Percentiles rank a stretch among this genome's conserved stretches.
phyloP scores from a whole-genome alignment of 2,113 vertebrate genomes.

The Mirounga angustirostris region DNA sequence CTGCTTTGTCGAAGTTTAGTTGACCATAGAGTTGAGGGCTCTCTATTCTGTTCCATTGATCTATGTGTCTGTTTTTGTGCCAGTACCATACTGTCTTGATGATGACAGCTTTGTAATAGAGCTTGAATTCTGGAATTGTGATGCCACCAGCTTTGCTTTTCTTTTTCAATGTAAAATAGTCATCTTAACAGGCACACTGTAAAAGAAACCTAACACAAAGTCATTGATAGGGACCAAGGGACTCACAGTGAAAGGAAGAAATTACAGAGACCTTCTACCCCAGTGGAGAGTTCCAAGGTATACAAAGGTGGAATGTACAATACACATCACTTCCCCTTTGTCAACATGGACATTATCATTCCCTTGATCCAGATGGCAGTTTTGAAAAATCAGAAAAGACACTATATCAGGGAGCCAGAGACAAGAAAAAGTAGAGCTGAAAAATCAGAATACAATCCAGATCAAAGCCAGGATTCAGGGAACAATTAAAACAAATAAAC shows the following conservation, averaged over 20 bases:
- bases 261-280: background rate
- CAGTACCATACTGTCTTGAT: no score
- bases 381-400: conserved; percentile 20
- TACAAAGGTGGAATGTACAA: background rate
- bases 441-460: background rate
- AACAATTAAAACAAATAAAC: conserved; percentile 44
- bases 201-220: conserved; percentile 26
- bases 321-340: background rate
- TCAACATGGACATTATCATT: background rate
- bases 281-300: background rate
- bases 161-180: background rate
- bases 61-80: no score
- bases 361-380: background rate
- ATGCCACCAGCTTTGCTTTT: no score
- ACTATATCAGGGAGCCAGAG: background rate
- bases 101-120: no score
- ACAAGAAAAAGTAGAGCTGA: background rate
- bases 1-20: no score
- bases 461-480: background rate
- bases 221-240: background rate
- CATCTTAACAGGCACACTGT: background rate
- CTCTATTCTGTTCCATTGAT: no score
- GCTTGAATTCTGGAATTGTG: no score
- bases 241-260: background rate
- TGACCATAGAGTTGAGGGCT: no score